A percentile compares a stretch with the other conserved stretches of the same genome.
Evolutionary conservation across 2,888 invertebrate species (phyloP).

Genomic region (Diabrotica balteata): DNA sequence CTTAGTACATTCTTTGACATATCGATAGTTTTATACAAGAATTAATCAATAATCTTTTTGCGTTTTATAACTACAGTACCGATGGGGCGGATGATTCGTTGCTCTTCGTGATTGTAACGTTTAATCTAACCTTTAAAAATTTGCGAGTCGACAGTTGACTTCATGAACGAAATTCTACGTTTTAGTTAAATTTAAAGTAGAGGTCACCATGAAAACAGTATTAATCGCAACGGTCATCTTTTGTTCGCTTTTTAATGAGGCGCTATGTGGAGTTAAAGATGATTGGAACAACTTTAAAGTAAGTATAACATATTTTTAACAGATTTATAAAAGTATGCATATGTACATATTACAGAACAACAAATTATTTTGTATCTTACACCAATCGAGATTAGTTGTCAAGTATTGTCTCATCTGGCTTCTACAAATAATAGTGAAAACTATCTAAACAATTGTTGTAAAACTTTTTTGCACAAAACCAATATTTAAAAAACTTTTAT

Average conservation of each 20-base stretch:
- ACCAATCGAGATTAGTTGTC: too few relatives aligned
- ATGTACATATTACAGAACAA: too few relatives aligned
- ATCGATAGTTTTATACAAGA: background rate
- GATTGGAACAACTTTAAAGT: slow-evolving; percentile 22
- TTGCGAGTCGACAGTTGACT: background rate
- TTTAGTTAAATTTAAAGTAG: background rate
- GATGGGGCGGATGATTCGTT: slow-evolving; percentile 5
- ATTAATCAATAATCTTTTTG: slow-evolving; percentile 20
- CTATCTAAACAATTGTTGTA: too few relatives aligned
- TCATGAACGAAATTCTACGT: background rate
- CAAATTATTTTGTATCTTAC: too few relatives aligned
- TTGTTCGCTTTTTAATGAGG: slow-evolving; percentile 6
- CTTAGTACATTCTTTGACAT: background rate
- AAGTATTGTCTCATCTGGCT: too few relatives aligned
- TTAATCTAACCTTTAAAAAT: slow-evolving; percentile 6
- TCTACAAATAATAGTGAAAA: too few relatives aligned
- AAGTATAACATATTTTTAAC: background rate
- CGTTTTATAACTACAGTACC: slow-evolving; percentile 3
- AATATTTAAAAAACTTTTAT: too few relatives aligned
- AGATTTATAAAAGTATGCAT: too few relatives aligned
- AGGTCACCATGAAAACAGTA: slow-evolving; percentile 18
- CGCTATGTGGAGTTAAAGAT: slow-evolving; percentile 2
- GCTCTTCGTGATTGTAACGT: slow-evolving; percentile 12
- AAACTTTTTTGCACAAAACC: too few relatives aligned
- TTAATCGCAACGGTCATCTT: slow-evolving; percentile 4